These are phyloP conservation scores for Lamproptera curius DNA, from an alignment of 2,888 invertebrate species.

Conservation along the genomic window DNA sequence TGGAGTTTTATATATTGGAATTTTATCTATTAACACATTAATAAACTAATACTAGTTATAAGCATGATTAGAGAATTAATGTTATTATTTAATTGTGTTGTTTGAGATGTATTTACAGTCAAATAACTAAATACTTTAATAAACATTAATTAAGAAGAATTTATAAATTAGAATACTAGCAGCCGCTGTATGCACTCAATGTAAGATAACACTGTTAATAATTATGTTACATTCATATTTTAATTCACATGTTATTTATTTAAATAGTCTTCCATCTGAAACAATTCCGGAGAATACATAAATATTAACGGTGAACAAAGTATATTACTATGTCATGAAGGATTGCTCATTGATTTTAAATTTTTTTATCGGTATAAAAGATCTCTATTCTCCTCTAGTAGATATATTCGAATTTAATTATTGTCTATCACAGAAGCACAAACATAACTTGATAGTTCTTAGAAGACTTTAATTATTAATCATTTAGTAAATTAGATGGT, in stretches of 20 bases:
- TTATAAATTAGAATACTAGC: conserved; percentile 18
- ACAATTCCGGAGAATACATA: not conserved
- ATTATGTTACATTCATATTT: conserved; percentile 8
- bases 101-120: conserved; percentile 31
- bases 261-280: conserved; percentile 4
- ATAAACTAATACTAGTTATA: conserved; percentile 29
- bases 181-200: conserved; percentile 39
- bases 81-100: conserved; percentile 14
- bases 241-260: conserved; percentile 9
- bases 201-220: conserved; percentile 9
- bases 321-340: not conserved
- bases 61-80: conserved; percentile 26
- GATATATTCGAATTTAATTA: conserved; percentile 18
- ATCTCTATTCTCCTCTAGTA: not conserved
- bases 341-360: not conserved
- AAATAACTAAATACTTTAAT: conserved; percentile 10
- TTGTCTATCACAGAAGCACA: conserved; percentile 17
- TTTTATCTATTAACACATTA: conserved; percentile 43
- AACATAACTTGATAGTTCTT: conserved; percentile 34
- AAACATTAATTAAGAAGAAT: conserved; percentile 5
- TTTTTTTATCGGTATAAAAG: conserved; percentile 1
- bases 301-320: too few relatives aligned
- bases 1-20: conserved; percentile 43
- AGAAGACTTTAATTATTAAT: conserved; percentile 35
- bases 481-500: conserved; percentile 33